These are phyloP conservation scores for Lithophane socia DNA, from an alignment of 2,888 invertebrate species.

Conservation along the genomic window DNA sequence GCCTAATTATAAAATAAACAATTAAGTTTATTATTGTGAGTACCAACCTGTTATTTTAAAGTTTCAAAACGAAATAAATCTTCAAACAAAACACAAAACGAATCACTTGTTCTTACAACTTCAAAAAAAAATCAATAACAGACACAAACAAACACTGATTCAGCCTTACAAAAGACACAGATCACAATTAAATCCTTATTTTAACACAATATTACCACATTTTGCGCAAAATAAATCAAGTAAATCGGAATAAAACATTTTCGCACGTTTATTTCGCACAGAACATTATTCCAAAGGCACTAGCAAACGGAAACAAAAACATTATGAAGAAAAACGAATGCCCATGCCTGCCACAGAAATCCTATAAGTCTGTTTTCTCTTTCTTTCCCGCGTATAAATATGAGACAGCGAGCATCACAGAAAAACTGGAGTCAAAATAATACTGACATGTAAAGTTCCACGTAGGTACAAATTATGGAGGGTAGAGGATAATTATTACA, in stretches of 20 bases:
- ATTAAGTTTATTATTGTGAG: too few relatives aligned
- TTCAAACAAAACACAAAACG: constrained; percentile 7
- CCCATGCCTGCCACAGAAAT: constrained; percentile 36
- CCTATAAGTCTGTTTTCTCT: constrained; percentile 46
- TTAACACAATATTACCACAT: constrained; percentile 13
- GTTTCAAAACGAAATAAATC: background rate
- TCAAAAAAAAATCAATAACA: constrained; percentile 61
- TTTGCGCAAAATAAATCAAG: background rate
- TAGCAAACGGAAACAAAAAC: constrained; percentile 56
- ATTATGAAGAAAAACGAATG: constrained; percentile 29
- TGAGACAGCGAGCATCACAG: constrained; percentile 30
- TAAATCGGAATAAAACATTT: constrained; percentile 19
- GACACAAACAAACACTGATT: constrained; percentile 55
- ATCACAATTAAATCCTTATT: constrained; percentile 3
- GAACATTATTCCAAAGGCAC: constrained; percentile 57
- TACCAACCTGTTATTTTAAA: constrained; percentile 20
- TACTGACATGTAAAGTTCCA: constrained; percentile 5
- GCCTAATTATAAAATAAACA: background rate
- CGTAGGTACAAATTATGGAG: background rate
- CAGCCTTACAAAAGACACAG: constrained; percentile 6
- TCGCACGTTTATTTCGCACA: constrained; percentile 33
- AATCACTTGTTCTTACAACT: constrained; percentile 19
- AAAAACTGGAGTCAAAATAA: background rate
- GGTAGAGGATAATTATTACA: background rate
- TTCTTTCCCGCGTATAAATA: constrained; percentile 10